Evolutionary conservation across 2,888 invertebrate species (phyloP).

Genomic region (Tenthredo notha): DNA sequence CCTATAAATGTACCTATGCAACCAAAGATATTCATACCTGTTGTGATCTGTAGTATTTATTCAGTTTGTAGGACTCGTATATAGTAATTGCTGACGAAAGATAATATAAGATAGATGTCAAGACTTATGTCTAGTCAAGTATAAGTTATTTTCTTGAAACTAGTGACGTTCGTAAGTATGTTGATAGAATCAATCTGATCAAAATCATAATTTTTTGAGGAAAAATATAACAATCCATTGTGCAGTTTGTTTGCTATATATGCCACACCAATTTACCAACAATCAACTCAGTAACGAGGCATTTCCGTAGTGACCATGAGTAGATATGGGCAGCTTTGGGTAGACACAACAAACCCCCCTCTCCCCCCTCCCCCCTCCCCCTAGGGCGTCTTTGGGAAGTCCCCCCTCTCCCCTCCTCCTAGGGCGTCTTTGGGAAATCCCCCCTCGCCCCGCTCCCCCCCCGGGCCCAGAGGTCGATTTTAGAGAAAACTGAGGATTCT

Average conservation of each 20-base stretch:
- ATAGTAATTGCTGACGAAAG: not conserved
- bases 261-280: constrained; percentile 1
- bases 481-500: too few species aligned
- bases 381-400: too few species aligned
- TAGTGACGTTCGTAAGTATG: constrained; percentile 13
- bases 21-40: not conserved
- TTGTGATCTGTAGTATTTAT: not conserved
- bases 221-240: not conserved
- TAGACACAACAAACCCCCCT: too few species aligned
- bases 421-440: too few species aligned
- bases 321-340: too few species aligned
- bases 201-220: not conserved
- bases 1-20: not conserved
- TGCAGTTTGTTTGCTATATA: constrained; percentile 32
- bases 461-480: too few species aligned
- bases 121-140: not conserved
- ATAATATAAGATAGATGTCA: not conserved
- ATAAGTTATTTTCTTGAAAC: not conserved
- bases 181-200: not conserved
- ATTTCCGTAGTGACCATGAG: constrained; percentile 25
- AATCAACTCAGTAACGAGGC: not conserved
- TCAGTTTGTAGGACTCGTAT: not conserved
- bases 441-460: too few species aligned
- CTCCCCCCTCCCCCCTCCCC: too few species aligned
- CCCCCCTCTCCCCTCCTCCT: too few species aligned